Evolutionary conservation across 2,888 invertebrate species (phyloP), one percentile per base, ranked within the genome.

Genomic region (Tetragonisca angustula): DNA sequence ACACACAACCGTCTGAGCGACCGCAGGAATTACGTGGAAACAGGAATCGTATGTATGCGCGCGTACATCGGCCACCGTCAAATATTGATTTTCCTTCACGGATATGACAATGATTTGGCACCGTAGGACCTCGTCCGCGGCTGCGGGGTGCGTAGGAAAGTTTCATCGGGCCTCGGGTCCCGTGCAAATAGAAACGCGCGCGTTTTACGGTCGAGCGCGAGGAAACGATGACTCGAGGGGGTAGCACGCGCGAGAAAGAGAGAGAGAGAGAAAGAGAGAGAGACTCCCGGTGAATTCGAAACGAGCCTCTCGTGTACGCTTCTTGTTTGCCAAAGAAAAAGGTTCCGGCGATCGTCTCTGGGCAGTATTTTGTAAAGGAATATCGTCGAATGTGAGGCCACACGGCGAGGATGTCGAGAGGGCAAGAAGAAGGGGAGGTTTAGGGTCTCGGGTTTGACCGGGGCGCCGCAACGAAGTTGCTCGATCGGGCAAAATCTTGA

Each of bases 41-140:
- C 79, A 78, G 54, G 68, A 67, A 73, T 70, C 54, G 32, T 52
- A 32, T 64, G 68, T 85, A 88, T 85, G 87, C 90, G 89, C 88
- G 88, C 89, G 87, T 90, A 90, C 90, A 90, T 90, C 90, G 88
- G 90, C 77, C 89, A 89, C 83, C 79, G 86, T 90, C 91, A 93
- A 94, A 94, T 94, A 94, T 94, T 94, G 94, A 94, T 93, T 93
- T 93, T 93, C 86, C 91, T 88, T 86, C 87, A 87, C 88, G 91
- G 91, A 91, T 91, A 91, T 88, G 92, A 92, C 93, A 91, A 93
- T 93, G 91, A 94, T 94, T 94, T 93, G 93, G 93, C 92, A 92
- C 91, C 91, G 90, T 85, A 19, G 72, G 81, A 81, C 9, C 84
- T 74, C 77, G 81, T 77, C 80, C 52, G 19, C 9, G 78, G 27